Evolutionary conservation across 2,888 invertebrate genomes (phyloP).

Genomic region (Malacosoma neustria): DNA sequence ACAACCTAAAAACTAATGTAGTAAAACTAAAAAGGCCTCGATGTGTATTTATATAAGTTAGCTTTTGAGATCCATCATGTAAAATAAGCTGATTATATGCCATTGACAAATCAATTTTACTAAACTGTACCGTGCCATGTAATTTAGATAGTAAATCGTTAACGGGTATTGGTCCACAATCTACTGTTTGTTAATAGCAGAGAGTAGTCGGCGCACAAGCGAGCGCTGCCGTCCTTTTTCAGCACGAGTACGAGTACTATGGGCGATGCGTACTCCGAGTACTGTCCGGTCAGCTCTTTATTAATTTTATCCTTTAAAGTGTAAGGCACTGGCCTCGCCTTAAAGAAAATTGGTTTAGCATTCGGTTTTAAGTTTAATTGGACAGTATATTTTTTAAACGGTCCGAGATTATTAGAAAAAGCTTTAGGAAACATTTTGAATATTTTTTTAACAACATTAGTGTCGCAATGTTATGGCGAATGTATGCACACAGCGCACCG

Average conservation of each 20-base stretch:
- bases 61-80: no score
- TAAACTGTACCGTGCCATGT: no score
- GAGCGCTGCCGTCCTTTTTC: slow-evolving; percentile 10
- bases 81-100: no score
- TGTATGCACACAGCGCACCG: neutral
- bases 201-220: slow-evolving; percentile 14
- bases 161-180: slow-evolving; percentile 15
- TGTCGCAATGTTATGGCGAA: neutral
- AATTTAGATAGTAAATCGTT: slow-evolving; percentile 14
- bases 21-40: no score
- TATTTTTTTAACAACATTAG: neutral
- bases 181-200: slow-evolving; percentile 15
- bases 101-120: no score
- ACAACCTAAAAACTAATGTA: no score
- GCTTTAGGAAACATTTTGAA: neutral
- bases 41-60: no score
- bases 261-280: slow-evolving; percentile 12
- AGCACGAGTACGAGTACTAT: slow-evolving; percentile 14
- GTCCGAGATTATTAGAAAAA: slow-evolving; percentile 1
- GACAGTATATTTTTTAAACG: slow-evolving; percentile 8
- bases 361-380: slow-evolving; percentile 10
- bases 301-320: slow-evolving; percentile 12
- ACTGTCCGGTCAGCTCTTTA: slow-evolving; percentile 6
- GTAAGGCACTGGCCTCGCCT: slow-evolving; percentile 10
- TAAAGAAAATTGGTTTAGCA: slow-evolving; percentile 11